Conservation (phyloP, 2,113 vertebrate genomes). For the Emydocephalus ijimae region DNA sequence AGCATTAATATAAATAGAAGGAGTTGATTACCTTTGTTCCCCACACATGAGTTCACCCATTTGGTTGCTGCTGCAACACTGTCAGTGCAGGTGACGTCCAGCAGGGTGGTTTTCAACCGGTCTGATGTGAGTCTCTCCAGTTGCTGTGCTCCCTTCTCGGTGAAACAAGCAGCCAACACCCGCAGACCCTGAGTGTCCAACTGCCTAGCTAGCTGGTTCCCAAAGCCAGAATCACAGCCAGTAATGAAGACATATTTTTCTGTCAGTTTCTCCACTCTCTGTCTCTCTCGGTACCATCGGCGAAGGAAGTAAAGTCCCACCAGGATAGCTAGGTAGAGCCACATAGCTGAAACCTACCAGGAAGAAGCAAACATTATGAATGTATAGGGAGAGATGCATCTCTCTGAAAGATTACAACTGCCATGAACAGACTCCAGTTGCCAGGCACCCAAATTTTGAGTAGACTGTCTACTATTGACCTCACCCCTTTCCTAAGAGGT, state of each 20-base stretch:
- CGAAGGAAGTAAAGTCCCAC: constrained; percentile 51
- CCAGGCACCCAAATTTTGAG: too few species aligned
- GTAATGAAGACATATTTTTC: constrained; percentile 77
- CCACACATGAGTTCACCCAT: constrained; percentile 72
- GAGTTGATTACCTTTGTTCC: constrained; percentile 67
- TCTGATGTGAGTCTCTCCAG: constrained; percentile 65
- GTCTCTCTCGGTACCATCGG: constrained; percentile 60
- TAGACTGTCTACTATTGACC: too few species aligned
- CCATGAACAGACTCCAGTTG: too few species aligned
- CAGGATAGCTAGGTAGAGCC: constrained; percentile 29
- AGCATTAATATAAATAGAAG: background rate
- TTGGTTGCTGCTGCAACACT: constrained; percentile 68
- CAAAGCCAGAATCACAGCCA: constrained; percentile 86
- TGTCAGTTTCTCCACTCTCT: constrained; percentile 51
- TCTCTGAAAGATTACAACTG: too few species aligned
- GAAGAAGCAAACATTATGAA: background rate
- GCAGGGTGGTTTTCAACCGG: constrained; percentile 66
- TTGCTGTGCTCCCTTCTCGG: constrained; percentile 72
- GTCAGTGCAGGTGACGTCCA: constrained; percentile 76
- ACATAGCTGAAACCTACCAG: constrained; percentile 38
- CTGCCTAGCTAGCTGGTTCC: constrained; percentile 74
- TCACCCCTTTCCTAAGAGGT: too few species aligned
- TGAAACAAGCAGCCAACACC: constrained; percentile 77
- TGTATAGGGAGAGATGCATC: background rate
- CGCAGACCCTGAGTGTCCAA: constrained; percentile 72